phyloP scores from a whole-genome alignment of 2,113 vertebrate genomes.

The Gallinago media region DNA sequence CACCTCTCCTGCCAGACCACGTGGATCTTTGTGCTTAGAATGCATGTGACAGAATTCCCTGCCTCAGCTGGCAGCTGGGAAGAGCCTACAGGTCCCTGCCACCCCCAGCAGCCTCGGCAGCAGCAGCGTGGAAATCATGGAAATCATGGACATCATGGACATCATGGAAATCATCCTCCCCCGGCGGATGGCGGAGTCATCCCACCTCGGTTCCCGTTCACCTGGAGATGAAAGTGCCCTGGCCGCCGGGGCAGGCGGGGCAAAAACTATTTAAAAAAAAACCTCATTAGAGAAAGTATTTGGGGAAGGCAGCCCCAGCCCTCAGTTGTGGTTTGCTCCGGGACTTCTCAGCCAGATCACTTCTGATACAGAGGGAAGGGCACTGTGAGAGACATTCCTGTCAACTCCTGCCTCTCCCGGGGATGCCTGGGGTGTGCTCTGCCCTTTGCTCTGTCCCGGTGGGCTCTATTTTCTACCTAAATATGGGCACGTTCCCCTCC shows the following conservation, averaged over 20 bases:
- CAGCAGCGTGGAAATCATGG: no score
- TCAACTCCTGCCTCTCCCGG: background rate
- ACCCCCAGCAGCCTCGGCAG: no score
- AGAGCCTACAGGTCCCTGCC: background rate
- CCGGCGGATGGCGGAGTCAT: slow-evolving; percentile 45
- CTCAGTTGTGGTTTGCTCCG: slow-evolving; percentile 64
- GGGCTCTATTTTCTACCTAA: background rate
- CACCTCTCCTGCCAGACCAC: background rate
- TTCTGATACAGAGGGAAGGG: slow-evolving; percentile 61
- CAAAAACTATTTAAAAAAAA: slow-evolving; percentile 63
- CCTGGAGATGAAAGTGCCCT: slow-evolving; percentile 66
- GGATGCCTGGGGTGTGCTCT: background rate
- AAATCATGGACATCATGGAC: no score
- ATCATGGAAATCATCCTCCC: slow-evolving; percentile 44
- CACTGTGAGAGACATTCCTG: slow-evolving; percentile 23
- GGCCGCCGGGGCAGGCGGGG: slow-evolving; percentile 51
- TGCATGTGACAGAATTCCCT: no score
- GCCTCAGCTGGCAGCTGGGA: background rate
- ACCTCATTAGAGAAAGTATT: slow-evolving; percentile 71
- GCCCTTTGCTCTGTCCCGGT: background rate
- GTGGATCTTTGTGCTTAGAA: background rate
- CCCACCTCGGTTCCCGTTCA: slow-evolving; percentile 56
- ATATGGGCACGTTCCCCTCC: background rate
- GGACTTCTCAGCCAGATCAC: slow-evolving; percentile 58
- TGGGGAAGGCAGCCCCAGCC: slow-evolving; percentile 55